Percentiles rank a stretch among this genome's conserved stretches.
Conservation (phyloP, 1,140 invertebrate species). For the Drosophila cardini region DNA sequence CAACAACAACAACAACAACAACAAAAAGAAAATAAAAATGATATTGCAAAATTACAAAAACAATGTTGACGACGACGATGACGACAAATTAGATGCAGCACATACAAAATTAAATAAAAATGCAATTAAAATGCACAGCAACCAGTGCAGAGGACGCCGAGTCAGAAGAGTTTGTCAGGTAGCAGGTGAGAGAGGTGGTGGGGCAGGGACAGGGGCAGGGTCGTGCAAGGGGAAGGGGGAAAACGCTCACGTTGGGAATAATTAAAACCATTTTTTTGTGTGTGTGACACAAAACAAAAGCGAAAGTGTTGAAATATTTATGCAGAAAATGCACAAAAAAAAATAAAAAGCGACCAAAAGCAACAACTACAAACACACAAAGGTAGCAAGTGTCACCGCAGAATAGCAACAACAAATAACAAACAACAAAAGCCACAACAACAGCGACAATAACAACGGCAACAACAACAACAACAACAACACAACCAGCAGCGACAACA, state of each 20-base stretch:
- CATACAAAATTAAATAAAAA: constrained; percentile 77
- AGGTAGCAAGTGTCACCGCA: constrained; percentile 19
- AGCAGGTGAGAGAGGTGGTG: neutral
- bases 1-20: constrained; percentile 45
- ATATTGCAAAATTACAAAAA: constrained; percentile 74
- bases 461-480: neutral
- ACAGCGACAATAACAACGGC: constrained; percentile 39
- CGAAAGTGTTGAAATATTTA: constrained; percentile 83
- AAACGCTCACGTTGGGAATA: constrained; percentile 68
- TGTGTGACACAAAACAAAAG: constrained; percentile 74
- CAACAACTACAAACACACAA: constrained; percentile 19
- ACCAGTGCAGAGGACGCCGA: constrained; percentile 39
- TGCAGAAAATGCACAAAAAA: constrained; percentile 73
- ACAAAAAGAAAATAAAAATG: constrained; percentile 48
- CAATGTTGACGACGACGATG: constrained; percentile 45
- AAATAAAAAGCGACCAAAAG: constrained; percentile 25
- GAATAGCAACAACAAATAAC: constrained; percentile 27
- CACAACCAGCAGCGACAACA: constrained; percentile 30
- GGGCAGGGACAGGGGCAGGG: too few species aligned
- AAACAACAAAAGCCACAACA: constrained; percentile 6
- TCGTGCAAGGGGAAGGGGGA: constrained; percentile 8
- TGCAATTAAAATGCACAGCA: constrained; percentile 79
- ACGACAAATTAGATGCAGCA: constrained; percentile 80
- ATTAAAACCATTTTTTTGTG: constrained; percentile 75
- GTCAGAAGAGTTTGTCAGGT: neutral